These are phyloP conservation scores for Apostichopus leukothele DNA, from an alignment of 53 echinoderm and acorn worm species.

Conservation along the genomic window DNA sequence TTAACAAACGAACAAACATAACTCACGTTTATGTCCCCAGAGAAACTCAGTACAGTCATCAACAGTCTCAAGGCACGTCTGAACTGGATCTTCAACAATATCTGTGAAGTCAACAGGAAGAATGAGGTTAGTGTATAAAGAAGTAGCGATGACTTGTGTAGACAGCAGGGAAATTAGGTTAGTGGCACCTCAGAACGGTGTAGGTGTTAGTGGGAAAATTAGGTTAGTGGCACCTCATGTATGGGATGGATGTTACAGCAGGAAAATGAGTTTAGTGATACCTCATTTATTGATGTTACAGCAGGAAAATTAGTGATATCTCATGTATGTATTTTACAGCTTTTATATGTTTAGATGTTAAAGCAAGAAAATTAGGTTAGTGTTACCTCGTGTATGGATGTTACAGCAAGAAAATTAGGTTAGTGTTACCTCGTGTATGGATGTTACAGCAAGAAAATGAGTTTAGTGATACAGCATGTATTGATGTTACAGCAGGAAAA, in stretches of 20 bases:
- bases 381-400: no score
- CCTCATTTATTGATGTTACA: not conserved
- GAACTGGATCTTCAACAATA: constrained; percentile 81
- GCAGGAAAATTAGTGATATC: not conserved
- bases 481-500: no score
- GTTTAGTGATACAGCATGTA: no score
- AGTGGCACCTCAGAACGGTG: no score
- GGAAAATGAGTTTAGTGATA: no score
- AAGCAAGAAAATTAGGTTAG: no score
- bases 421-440: no score
- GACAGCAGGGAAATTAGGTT: not conserved
- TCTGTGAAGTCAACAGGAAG: constrained; percentile 43
- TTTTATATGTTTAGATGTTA: not conserved
- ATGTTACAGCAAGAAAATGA: no score
- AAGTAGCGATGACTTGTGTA: not conserved
- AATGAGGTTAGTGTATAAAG: not conserved
- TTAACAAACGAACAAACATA: not conserved
- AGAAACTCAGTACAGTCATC: constrained; percentile 95
- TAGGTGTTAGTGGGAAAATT: not conserved
- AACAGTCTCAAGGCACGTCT: constrained; percentile 79
- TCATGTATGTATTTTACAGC: constrained; percentile 1
- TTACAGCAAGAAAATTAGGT: no score
- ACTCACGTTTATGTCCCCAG: constrained; percentile 97
- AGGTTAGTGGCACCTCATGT: no score
- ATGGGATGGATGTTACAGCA: no score